phyloP scores from a whole-genome alignment of 2,888 invertebrate species.

The Hirtodrosophila trivittata region DNA sequence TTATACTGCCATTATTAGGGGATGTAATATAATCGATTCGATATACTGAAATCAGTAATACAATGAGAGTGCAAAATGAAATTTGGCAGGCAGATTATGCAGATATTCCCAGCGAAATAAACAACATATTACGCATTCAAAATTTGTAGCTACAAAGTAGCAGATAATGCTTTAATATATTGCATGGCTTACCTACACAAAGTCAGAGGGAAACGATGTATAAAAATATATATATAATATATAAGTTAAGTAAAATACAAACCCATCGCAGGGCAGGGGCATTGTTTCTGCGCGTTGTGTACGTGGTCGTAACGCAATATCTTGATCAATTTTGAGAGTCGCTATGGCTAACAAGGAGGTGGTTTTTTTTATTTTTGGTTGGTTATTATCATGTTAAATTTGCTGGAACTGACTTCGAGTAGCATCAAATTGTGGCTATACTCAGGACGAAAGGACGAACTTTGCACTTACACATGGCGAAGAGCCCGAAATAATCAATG shows the following conservation, averaged over 20 bases:
- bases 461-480: conserved; percentile 17
- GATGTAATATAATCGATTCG: conserved; percentile 1
- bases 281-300: neutral
- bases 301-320: conserved; percentile 23
- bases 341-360: conserved; percentile 13
- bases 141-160: conserved; percentile 5
- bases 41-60: no score
- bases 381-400: conserved; percentile 12
- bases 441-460: neutral
- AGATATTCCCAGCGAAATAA: conserved; percentile 4
- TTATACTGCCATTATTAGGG: conserved; percentile 1
- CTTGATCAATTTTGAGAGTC: conserved; percentile 18
- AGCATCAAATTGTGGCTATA: conserved; percentile 8
- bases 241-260: neutral
- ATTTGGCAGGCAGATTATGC: conserved; percentile 1
- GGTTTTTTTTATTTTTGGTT: neutral
- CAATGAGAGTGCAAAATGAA: no score
- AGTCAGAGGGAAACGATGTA: no score
- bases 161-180: conserved; percentile 22
- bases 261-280: no score
- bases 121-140: conserved; percentile 26
- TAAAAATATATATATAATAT: no score
- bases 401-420: neutral
- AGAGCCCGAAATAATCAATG: conserved; percentile 17
- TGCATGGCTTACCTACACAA: neutral